phyloP scores from a whole-genome alignment of 2,113 vertebrate species.

The Panurus biarmicus region DNA sequence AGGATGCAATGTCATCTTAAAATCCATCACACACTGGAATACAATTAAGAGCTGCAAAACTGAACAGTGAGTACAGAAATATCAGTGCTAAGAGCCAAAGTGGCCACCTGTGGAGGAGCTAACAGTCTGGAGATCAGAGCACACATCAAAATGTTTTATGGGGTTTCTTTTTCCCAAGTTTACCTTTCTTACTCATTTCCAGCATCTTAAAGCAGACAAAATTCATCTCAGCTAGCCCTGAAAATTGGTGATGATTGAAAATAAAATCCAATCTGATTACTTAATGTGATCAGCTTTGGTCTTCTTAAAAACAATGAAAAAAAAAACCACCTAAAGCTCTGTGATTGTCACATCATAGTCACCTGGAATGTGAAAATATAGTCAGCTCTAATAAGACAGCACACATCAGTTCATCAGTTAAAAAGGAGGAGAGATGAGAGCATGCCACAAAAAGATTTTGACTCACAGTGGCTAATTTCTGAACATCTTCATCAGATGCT shows the following conservation, averaged over 20 bases:
- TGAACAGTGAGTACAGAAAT: background rate
- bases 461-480: constrained; percentile 97
- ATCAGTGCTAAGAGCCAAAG: background rate
- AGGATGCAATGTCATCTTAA: background rate
- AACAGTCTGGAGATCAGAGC: background rate
- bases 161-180: background rate
- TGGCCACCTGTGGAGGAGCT: background rate
- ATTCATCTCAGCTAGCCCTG: background rate
- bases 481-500: constrained; percentile 91
- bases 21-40: background rate
- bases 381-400: background rate
- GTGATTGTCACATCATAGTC: background rate
- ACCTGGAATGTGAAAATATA: background rate
- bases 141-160: background rate
- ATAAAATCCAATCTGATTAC: background rate
- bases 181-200: background rate
- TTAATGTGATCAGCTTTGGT: background rate
- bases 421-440: background rate
- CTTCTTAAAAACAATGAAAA: background rate
- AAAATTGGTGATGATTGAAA: background rate
- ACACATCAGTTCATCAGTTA: background rate
- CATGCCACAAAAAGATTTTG: constrained; percentile 1
- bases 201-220: background rate
- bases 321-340: background rate
- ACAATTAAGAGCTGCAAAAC: background rate